These are phyloP conservation scores for Ceyx melanurus DNA, from an alignment of 2,113 vertebrate genomes.

Conservation along the genomic window DNA sequence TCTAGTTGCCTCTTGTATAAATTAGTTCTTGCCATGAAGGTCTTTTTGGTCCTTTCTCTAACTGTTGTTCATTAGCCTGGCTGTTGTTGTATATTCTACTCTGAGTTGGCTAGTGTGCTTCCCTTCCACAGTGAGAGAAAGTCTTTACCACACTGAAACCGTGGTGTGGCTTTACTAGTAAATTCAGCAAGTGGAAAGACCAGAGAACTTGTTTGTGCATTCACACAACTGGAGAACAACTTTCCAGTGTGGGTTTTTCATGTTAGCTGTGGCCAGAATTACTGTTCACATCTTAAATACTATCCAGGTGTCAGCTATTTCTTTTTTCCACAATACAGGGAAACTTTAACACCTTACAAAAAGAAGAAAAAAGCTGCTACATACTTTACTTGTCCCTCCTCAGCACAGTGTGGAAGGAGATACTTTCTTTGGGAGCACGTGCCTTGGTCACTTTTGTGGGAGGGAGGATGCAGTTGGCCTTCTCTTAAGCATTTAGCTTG, in stretches of 20 bases:
- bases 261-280: conserved; percentile 7
- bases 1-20: not conserved
- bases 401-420: not conserved
- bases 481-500: conserved; percentile 57
- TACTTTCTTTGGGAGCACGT: not conserved
- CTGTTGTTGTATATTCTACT: not conserved
- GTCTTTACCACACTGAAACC: not conserved
- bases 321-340: conserved; percentile 4
- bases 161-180: not conserved
- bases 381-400: not conserved
- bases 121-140: not conserved
- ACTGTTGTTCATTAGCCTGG: not conserved
- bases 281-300: not conserved
- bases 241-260: not conserved
- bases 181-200: not conserved
- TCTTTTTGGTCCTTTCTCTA: not conserved
- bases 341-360: not conserved
- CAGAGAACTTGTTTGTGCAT: conserved; percentile 26
- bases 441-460: not conserved
- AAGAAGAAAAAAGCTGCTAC: not conserved
- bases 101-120: not conserved
- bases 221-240: not conserved
- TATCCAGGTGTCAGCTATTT: not conserved
- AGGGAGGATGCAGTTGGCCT: conserved; percentile 1
- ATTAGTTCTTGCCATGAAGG: not conserved